Evolutionary conservation across 2,113 vertebrate genomes (phyloP).

Genomic region (Catharus bicknelli): DNA sequence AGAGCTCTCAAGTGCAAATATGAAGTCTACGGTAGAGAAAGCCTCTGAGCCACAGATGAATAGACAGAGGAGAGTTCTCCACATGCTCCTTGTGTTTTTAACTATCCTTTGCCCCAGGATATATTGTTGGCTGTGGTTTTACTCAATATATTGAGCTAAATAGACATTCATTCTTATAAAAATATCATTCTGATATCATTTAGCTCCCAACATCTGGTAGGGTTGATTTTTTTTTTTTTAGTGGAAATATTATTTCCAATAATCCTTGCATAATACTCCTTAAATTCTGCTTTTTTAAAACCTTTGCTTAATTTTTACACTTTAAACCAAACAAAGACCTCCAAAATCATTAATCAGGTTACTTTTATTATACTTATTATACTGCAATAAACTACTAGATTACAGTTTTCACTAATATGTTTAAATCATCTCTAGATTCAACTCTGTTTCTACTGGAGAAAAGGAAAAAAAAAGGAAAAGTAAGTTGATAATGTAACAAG

Average conservation of each 20-base stretch:
- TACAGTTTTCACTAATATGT: not conserved
- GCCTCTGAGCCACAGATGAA: not conserved
- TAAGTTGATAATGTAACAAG: not conserved
- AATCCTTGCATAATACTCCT: not conserved
- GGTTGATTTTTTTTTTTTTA: not conserved
- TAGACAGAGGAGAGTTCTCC: not conserved
- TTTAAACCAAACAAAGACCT: not conserved
- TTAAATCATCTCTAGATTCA: not conserved
- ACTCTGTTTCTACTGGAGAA: not conserved
- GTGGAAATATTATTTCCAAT: not conserved
- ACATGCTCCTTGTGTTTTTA: not conserved
- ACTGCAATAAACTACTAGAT: not conserved
- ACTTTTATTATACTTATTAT: not conserved
- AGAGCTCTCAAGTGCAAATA: not conserved
- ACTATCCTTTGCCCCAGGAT: not conserved
- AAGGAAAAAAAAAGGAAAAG: not conserved
- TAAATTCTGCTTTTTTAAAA: rapidly evolving
- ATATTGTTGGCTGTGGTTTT: not conserved
- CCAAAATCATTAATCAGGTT: not conserved
- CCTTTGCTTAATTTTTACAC: not conserved
- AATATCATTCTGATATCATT: not conserved
- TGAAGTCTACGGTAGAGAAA: not conserved
- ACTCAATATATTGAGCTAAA: not conserved
- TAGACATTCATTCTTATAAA: not conserved
- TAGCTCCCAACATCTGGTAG: not conserved